Percentiles rank a stretch among this genome's conserved stretches.
Evolutionary conservation across 2,797 vertebrate species (phyloP).

Genomic region (Anguilla anguilla): DNA sequence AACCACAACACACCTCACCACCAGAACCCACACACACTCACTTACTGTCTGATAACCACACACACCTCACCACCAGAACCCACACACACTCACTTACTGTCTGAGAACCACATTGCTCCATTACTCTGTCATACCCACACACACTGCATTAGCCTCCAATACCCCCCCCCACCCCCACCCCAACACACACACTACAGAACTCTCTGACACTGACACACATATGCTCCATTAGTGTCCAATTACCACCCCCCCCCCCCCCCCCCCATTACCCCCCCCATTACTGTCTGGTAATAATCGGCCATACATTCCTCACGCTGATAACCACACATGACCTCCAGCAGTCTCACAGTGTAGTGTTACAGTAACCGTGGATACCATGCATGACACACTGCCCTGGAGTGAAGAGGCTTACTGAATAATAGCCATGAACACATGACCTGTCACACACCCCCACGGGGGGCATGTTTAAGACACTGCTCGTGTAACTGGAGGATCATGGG

Average conservation of each 20-base stretch:
- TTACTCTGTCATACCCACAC: not conserved
- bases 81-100: not conserved
- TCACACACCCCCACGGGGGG: not conserved
- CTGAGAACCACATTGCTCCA: not conserved
- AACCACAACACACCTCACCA: too few relatives aligned
- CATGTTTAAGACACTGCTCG: not conserved
- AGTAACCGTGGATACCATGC: not conserved
- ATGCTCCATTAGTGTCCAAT: not conserved
- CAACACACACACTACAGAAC: not conserved
- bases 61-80: not conserved
- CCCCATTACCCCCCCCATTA: not conserved
- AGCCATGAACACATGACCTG: not conserved
- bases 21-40: not conserved
- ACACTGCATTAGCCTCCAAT: not conserved
- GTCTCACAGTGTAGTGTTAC: not conserved
- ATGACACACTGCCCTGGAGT: not conserved
- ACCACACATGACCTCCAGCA: not conserved
- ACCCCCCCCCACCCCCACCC: not conserved
- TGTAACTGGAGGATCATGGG: not conserved
- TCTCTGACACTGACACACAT: not conserved
- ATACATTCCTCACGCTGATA: not conserved
- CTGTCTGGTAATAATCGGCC: not conserved
- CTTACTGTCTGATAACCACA: not conserved
- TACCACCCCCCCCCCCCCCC: not conserved
- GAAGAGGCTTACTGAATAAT: not conserved